phyloP scores from a whole-genome alignment of 2,113 vertebrate genomes.

The Agelaius tricolor region DNA sequence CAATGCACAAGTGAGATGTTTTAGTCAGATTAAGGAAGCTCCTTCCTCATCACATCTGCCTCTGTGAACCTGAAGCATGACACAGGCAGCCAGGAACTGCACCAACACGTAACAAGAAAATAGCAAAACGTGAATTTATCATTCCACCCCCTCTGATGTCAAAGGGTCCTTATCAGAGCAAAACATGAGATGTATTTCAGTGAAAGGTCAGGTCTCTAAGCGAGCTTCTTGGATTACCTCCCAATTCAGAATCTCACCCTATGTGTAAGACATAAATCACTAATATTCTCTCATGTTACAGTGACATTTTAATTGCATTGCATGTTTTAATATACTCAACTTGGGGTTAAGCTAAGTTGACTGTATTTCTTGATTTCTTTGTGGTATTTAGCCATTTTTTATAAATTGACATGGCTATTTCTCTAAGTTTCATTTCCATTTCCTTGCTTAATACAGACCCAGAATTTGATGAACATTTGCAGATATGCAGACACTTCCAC shows the following conservation, averaged over 20 bases:
- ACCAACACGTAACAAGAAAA: neutral
- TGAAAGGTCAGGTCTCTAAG: neutral
- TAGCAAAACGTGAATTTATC: neutral
- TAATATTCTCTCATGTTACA: conserved; percentile 11
- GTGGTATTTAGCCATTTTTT: conserved; percentile 25
- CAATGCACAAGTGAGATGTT: neutral
- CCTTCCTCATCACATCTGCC: neutral
- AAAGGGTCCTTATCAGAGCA: neutral
- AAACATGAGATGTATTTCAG: neutral
- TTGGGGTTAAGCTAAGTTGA: neutral
- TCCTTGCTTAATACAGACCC: conserved; percentile 21
- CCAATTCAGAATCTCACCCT: neutral
- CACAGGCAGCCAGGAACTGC: neutral
- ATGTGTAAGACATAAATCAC: conserved; percentile 1
- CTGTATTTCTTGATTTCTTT: conserved; percentile 40
- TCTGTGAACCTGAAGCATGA: neutral
- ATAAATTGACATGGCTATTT: conserved; percentile 49
- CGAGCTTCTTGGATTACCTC: neutral
- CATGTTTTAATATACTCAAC: conserved; percentile 51
- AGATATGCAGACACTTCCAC: neutral
- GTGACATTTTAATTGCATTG: conserved; percentile 58
- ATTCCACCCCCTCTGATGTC: neutral
- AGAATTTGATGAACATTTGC: neutral
- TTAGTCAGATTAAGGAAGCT: neutral
- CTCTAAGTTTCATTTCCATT: conserved; percentile 45